A percentile compares a stretch with the other conserved stretches of the same genome.
Conservation (phyloP, 2,888 invertebrate species). For the Dromius quadrimaculatus region DNA sequence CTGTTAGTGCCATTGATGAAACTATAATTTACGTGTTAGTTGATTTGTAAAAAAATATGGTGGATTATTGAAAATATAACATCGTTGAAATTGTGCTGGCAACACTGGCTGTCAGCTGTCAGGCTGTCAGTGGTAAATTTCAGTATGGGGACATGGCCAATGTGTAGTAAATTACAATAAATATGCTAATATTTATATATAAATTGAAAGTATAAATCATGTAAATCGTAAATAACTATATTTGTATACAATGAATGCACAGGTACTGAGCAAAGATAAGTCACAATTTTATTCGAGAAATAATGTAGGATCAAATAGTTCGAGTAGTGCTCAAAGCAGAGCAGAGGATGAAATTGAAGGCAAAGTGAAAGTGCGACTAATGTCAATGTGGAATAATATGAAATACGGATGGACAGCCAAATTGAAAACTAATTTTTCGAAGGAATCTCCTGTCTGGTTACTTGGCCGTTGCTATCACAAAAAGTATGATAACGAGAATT, state of each 20-base stretch:
- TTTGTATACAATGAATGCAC: constrained; percentile 59
- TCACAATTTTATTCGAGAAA: constrained; percentile 57
- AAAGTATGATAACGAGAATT: constrained; percentile 68
- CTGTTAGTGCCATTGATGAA: too few species aligned
- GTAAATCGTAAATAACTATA: constrained; percentile 13
- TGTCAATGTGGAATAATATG: constrained; percentile 93
- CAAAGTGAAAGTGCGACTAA: constrained; percentile 84
- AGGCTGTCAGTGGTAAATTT: too few species aligned
- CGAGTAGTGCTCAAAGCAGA: constrained; percentile 59
- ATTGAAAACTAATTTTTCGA: constrained; percentile 80
- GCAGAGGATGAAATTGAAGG: constrained; percentile 72
- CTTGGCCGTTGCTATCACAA: constrained; percentile 86
- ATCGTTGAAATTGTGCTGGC: too few species aligned
- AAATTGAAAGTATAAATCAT: not conserved
- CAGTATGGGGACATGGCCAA: too few species aligned
- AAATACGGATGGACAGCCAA: constrained; percentile 90
- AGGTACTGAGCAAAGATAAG: constrained; percentile 59
- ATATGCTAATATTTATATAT: too few species aligned
- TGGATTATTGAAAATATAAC: too few species aligned
- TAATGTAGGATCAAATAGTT: constrained; percentile 58
- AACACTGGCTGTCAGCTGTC: too few species aligned
- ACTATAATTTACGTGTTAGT: too few species aligned
- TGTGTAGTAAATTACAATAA: too few species aligned
- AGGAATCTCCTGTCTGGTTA: constrained; percentile 90
- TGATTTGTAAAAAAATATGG: too few species aligned